A percentile compares a stretch with the other conserved stretches of the same genome.
These are phyloP conservation scores for Myripristis murdjan DNA, from an alignment of 2,797 vertebrate species.

Conservation along the genomic window DNA sequence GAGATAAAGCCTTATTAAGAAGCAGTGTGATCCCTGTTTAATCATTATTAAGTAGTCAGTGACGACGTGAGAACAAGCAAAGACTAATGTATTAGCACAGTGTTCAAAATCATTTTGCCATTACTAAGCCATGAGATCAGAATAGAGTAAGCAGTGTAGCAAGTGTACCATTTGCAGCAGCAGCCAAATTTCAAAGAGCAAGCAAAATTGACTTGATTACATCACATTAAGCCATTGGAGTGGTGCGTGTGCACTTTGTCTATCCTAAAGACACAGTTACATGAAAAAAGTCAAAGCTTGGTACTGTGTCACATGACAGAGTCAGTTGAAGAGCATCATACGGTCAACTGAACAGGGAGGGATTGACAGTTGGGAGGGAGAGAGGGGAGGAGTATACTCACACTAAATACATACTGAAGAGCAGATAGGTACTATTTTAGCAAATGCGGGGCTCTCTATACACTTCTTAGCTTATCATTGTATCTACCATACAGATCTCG, in stretches of 20 bases:
- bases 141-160: slow-evolving; percentile 50
- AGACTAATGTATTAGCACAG: slow-evolving; percentile 63
- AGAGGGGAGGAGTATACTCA: slow-evolving; percentile 17
- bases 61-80: slow-evolving; percentile 54
- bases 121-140: slow-evolving; percentile 60
- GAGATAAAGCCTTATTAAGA: slow-evolving; percentile 75
- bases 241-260: slow-evolving; percentile 22
- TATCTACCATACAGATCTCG: background rate
- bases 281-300: slow-evolving; percentile 48
- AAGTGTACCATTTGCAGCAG: slow-evolving; percentile 56
- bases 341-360: slow-evolving; percentile 46
- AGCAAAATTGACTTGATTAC: slow-evolving; percentile 55
- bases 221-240: slow-evolving; percentile 41
- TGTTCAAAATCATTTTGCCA: slow-evolving; percentile 57
- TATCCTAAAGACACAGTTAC: slow-evolving; percentile 49
- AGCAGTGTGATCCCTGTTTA: slow-evolving; percentile 74
- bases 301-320: slow-evolving; percentile 49
- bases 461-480: slow-evolving; percentile 6
- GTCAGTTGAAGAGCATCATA: slow-evolving; percentile 48
- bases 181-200: slow-evolving; percentile 75
- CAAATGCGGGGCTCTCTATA: slow-evolving; percentile 3
- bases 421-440: slow-evolving; percentile 6
- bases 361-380: slow-evolving; percentile 20
- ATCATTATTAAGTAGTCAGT: slow-evolving; percentile 61
- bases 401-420: slow-evolving; percentile 46